phyloP scores from a whole-genome alignment of 2,797 vertebrate genomes.

The Micromesistius poutassou region DNA sequence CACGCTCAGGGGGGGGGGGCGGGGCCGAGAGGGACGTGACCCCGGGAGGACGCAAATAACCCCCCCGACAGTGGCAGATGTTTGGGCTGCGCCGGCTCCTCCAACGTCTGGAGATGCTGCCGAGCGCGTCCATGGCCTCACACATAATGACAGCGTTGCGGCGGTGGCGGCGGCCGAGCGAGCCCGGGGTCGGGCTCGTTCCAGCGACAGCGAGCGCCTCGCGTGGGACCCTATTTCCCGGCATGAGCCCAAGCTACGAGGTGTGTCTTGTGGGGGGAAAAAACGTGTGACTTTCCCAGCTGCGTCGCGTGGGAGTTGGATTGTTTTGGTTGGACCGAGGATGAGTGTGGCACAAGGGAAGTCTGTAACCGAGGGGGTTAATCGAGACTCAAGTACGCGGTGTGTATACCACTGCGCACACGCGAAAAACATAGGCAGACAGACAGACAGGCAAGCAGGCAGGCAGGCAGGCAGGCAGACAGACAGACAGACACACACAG shows the following conservation, averaged over 20 bases:
- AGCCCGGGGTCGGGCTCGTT: slow-evolving; percentile 59
- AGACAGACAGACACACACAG: background rate
- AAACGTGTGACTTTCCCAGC: background rate
- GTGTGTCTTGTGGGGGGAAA: background rate
- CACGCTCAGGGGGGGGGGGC: background rate
- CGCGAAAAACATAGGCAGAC: background rate
- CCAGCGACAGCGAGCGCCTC: background rate
- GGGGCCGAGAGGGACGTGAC: slow-evolving; percentile 13
- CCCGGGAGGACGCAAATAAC: slow-evolving; percentile 58
- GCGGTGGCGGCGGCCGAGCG: slow-evolving; percentile 60
- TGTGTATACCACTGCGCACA: slow-evolving; percentile 25
- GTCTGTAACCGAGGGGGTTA: slow-evolving; percentile 38
- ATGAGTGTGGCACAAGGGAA: slow-evolving; percentile 18
- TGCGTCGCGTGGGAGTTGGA: background rate
- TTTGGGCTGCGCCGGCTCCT: slow-evolving; percentile 62
- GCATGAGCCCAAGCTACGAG: background rate
- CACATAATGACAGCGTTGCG: slow-evolving; percentile 76
- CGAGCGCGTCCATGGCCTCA: slow-evolving; percentile 70
- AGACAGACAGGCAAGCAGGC: too few relatives aligned
- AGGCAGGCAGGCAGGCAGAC: background rate
- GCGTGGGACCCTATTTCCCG: background rate
- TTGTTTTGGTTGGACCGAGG: background rate
- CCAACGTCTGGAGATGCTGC: slow-evolving; percentile 77
- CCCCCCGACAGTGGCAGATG: slow-evolving; percentile 68
- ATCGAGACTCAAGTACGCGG: slow-evolving; percentile 50